phyloP scores from a whole-genome alignment of 2,113 vertebrate genomes.

The Cinclus cinclus region DNA sequence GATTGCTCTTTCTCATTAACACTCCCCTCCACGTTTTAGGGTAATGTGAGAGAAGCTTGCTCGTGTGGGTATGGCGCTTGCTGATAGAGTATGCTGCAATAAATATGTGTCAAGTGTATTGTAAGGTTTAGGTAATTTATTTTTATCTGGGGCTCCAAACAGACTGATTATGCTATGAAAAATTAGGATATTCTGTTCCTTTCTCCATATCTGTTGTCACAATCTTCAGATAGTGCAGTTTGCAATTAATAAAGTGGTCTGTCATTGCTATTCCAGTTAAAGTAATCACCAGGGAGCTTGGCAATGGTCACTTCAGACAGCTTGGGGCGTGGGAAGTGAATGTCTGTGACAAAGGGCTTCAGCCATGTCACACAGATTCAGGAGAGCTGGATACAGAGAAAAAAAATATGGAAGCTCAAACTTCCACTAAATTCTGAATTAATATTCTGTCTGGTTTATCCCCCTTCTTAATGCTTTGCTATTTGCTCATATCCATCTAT shows the following conservation, averaged over 20 bases:
- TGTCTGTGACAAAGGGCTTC: neutral
- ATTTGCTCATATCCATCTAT: neutral
- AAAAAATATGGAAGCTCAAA: neutral
- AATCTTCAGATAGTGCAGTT: slow-evolving; percentile 48
- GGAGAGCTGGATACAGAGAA: neutral
- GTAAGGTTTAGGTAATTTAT: slow-evolving; percentile 30
- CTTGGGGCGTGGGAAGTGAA: neutral
- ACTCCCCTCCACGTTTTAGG: neutral
- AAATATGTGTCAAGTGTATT: slow-evolving; percentile 15
- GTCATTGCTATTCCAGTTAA: slow-evolving; percentile 16
- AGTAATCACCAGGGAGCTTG: neutral
- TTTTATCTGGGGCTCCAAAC: slow-evolving; percentile 43
- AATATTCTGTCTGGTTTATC: neutral
- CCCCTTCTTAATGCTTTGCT: neutral
- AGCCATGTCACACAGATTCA: rapidly evolving
- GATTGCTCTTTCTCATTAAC: neutral
- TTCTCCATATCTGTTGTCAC: slow-evolving; percentile 47
- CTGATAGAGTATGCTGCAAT: slow-evolving; percentile 45
- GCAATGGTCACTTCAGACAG: neutral
- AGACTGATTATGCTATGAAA: slow-evolving; percentile 43
- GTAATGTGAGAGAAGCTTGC: neutral
- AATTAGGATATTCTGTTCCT: slow-evolving; percentile 52
- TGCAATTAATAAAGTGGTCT: slow-evolving; percentile 57
- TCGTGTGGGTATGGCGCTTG: neutral
- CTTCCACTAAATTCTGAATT: neutral